Percentiles rank a stretch among this genome's conserved stretches.
Conservation (phyloP, 1,140 invertebrate species). For the Stratiolaelaps scimitus region DNA sequence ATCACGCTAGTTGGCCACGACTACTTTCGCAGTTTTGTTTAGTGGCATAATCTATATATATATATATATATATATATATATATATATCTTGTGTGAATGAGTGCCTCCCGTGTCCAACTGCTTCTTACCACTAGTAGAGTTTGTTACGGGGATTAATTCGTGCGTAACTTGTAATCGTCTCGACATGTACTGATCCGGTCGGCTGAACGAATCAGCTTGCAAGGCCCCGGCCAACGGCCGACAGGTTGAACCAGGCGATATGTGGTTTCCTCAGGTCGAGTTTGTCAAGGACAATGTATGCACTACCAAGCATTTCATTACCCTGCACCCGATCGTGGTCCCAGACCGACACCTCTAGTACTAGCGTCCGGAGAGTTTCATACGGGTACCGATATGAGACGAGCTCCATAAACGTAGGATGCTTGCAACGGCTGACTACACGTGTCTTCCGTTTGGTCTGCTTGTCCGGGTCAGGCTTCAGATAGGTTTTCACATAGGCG, state of each 20-base stretch:
- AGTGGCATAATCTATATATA: no score
- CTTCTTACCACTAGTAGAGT: no score
- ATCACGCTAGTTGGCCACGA: no score
- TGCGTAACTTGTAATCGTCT: no score
- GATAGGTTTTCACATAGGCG: slow-evolving; percentile 84
- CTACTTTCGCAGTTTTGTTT: no score
- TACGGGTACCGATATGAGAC: slow-evolving; percentile 59
- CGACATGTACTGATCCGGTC: slow-evolving; percentile 16
- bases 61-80: no score
- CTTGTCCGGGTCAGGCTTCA: slow-evolving; percentile 56
- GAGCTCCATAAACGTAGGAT: slow-evolving; percentile 97
- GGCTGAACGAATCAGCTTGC: not conserved
- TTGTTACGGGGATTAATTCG: no score
- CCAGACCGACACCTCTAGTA: slow-evolving; percentile 82
- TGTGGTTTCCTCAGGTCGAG: slow-evolving; percentile 61
- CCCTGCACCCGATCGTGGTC: slow-evolving; percentile 86
- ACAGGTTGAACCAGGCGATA: slow-evolving; percentile 42
- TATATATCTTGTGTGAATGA: no score
- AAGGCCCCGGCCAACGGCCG: slow-evolving; percentile 31
- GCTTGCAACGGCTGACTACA: slow-evolving; percentile 73
- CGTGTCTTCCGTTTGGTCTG: slow-evolving; percentile 86
- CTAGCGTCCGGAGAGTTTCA: slow-evolving; percentile 58
- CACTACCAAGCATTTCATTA: slow-evolving; percentile 83
- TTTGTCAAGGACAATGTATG: slow-evolving; percentile 54
- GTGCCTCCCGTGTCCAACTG: no score